A percentile compares a stretch with the other conserved stretches of the same genome.
These are phyloP conservation scores for Drosophila grimshawi DNA, from an alignment of 1,140 invertebrate genomes.

Conservation along the genomic window DNA sequence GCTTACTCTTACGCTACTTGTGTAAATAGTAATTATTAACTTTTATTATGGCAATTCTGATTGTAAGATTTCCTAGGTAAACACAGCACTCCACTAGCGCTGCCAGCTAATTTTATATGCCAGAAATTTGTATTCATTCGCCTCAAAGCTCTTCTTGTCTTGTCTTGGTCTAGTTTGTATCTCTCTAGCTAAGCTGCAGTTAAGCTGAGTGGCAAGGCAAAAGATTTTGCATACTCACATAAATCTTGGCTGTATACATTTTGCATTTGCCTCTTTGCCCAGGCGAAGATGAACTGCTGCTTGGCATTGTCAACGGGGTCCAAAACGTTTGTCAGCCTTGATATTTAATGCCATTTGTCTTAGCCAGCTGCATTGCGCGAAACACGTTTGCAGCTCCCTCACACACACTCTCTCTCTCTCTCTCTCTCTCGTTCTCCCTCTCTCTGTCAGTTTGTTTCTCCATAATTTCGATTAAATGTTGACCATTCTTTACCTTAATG, in stretches of 20 bases:
- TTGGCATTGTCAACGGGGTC: conserved; percentile 14
- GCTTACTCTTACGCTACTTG: too few species aligned
- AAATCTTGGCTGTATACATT: conserved; percentile 12
- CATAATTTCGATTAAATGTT: conserved; percentile 24
- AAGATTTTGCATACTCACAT: conserved; percentile 6
- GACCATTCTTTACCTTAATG: conserved; percentile 1
- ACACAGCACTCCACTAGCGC: too few species aligned
- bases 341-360: conserved; percentile 30
- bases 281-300: conserved; percentile 1
- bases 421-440: neutral
- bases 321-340: conserved; percentile 12
- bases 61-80: too few species aligned
- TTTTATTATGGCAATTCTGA: too few species aligned
- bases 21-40: too few species aligned
- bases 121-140: too few species aligned
- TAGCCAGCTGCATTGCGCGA: conserved; percentile 20
- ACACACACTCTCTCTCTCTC: neutral
- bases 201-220: conserved; percentile 2
- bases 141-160: too few species aligned
- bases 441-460: neutral
- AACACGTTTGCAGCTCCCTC: conserved; percentile 13
- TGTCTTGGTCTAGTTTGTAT: too few species aligned
- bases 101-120: too few species aligned
- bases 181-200: conserved; percentile 1
- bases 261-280: neutral